Conservation (phyloP, 2,113 vertebrate species). For the Pluvialis apricaria region DNA sequence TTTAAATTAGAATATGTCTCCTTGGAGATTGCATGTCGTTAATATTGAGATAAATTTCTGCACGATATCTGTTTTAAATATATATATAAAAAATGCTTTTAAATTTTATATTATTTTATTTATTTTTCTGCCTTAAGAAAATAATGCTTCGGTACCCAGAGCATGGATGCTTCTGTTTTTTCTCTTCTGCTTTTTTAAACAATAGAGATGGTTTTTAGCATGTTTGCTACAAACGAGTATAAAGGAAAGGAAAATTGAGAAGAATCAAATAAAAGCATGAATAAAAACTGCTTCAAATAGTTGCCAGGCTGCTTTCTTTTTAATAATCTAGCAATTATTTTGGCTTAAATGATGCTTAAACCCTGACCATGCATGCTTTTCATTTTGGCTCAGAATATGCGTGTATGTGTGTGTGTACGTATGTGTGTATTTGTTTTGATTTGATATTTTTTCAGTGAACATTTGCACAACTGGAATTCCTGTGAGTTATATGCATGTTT, state of each 20-base stretch:
- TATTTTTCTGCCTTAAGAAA: constrained; percentile 46
- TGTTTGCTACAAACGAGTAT: constrained; percentile 58
- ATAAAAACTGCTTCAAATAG: constrained; percentile 74
- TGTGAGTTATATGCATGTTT: constrained; percentile 72
- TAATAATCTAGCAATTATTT: constrained; percentile 66
- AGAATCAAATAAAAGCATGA: constrained; percentile 73
- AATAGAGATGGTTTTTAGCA: constrained; percentile 56
- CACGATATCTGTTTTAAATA: constrained; percentile 63
- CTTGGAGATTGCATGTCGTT: constrained; percentile 76
- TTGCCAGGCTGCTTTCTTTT: constrained; percentile 69
- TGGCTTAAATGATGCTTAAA: constrained; percentile 66
- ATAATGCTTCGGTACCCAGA: constrained; percentile 67
- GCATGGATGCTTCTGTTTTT: constrained; percentile 72
- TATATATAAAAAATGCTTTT: constrained; percentile 51
- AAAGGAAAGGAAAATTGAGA: constrained; percentile 44
- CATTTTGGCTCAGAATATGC: constrained; percentile 24
- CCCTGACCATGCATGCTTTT: constrained; percentile 72
- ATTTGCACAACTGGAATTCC: constrained; percentile 62
- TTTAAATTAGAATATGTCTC: constrained; percentile 50
- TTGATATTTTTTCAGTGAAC: constrained; percentile 51
- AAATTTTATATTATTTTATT: neutral
- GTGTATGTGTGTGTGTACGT: constrained; percentile 19
- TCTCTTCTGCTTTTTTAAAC: constrained; percentile 65
- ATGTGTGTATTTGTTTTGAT: constrained; percentile 47
- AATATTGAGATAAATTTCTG: constrained; percentile 66